Evolutionary conservation across 2,113 vertebrate species (phyloP).

Genomic region (Accipiter cooperii): DNA sequence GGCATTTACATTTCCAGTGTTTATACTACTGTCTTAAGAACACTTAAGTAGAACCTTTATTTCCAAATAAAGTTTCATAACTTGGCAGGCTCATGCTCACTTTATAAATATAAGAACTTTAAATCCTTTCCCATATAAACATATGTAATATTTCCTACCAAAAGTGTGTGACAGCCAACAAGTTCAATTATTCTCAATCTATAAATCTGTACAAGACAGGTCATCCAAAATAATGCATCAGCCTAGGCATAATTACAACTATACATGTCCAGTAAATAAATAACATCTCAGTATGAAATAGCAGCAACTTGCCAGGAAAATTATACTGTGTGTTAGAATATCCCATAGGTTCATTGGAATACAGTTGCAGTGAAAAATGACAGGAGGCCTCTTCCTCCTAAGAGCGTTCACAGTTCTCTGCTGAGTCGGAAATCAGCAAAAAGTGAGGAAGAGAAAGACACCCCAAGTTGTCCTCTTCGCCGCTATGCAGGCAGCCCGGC

Average conservation of each 20-base stretch:
- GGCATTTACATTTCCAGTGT: constrained; percentile 45
- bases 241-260: background rate
- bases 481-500: background rate
- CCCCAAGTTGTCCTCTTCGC: background rate
- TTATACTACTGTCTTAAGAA: constrained; percentile 21
- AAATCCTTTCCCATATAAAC: constrained; percentile 59
- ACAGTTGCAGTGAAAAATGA: background rate
- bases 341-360: background rate
- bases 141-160: constrained; percentile 40
- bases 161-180: constrained; percentile 40
- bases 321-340: background rate
- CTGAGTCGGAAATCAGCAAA: background rate
- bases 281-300: background rate
- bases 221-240: background rate
- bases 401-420: background rate
- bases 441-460: background rate
- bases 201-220: constrained; percentile 40
- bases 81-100: constrained; percentile 32
- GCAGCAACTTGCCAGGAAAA: background rate
- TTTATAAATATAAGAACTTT: constrained; percentile 41
- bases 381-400: background rate
- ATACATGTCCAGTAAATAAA: background rate
- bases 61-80: constrained; percentile 67
- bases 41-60: constrained; percentile 45
- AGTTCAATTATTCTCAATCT: constrained; percentile 44